Percentiles rank a stretch among this genome's conserved stretches.
Evolutionary conservation across 2,113 vertebrate genomes (phyloP).

Genomic region (Paratilapia polleni): DNA sequence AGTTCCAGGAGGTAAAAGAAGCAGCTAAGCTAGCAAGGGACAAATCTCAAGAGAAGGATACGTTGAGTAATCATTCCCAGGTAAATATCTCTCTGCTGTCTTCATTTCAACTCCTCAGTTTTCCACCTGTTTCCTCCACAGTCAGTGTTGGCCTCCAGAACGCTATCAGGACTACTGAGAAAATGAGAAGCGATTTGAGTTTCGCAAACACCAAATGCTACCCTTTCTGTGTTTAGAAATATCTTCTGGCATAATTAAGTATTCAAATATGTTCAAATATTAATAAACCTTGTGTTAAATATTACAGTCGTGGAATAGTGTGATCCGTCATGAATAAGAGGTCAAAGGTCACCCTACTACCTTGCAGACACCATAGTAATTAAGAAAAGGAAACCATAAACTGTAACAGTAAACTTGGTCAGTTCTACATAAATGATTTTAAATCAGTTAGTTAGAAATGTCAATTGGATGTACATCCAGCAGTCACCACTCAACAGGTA

Average conservation of each 20-base stretch:
- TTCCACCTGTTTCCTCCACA: neutral
- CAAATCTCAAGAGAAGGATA: slow-evolving; percentile 96
- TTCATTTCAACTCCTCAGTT: slow-evolving; percentile 10
- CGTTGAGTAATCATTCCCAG: slow-evolving; percentile 91
- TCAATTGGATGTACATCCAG: neutral
- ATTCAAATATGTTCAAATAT: slow-evolving; percentile 8
- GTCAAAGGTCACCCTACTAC: slow-evolving; percentile 10
- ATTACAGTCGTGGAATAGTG: neutral
- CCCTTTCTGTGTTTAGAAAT: neutral
- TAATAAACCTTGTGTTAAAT: neutral
- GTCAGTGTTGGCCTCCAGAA: neutral
- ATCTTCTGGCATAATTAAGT: neutral
- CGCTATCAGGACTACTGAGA: neutral
- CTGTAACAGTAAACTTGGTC: neutral
- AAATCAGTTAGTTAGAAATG: neutral
- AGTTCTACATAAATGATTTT: neutral
- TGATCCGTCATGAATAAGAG: neutral
- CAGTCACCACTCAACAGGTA: neutral
- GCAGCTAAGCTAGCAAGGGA: slow-evolving; percentile 92
- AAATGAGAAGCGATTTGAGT: neutral
- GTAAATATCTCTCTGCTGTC: slow-evolving; percentile 74
- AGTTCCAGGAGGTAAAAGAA: slow-evolving; percentile 97
- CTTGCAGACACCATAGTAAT: neutral
- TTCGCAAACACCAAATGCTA: neutral
- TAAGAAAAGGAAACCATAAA: neutral